A percentile compares a stretch with the other conserved stretches of the same genome.
Conservation (phyloP, 2,113 vertebrate species). For the Electrona antarctica region DNA sequence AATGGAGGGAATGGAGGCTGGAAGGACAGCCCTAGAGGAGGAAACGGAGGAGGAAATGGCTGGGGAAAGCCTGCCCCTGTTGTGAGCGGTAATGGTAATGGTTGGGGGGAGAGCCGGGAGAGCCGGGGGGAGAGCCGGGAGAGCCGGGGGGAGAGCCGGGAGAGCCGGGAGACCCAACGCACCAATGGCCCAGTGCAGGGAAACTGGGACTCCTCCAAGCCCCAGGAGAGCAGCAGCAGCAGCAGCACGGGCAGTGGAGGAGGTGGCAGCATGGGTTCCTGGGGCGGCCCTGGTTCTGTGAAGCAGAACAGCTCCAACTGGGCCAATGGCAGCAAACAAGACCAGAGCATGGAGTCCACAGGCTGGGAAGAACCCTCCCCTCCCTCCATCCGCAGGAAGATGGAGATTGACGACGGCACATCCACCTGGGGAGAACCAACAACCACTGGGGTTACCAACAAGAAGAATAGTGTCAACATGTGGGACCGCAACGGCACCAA, state of each 20-base stretch:
- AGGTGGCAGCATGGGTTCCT: slow-evolving; percentile 83
- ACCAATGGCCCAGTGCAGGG: slow-evolving; percentile 82
- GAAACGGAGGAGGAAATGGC: slow-evolving; percentile 81
- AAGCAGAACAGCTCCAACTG: slow-evolving; percentile 89
- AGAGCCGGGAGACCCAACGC: slow-evolving; percentile 85
- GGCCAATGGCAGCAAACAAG: slow-evolving; percentile 80
- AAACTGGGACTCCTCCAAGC: slow-evolving; percentile 89
- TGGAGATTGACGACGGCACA: slow-evolving; percentile 98
- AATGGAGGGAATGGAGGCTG: slow-evolving; percentile 58
- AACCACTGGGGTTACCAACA: slow-evolving; percentile 75
- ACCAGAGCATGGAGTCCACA: slow-evolving; percentile 87
- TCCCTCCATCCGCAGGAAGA: slow-evolving; percentile 94
- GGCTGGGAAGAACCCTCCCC: slow-evolving; percentile 98
- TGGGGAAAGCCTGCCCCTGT: slow-evolving; percentile 65
- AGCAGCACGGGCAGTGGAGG: slow-evolving; percentile 69
- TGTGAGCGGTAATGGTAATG: slow-evolving; percentile 71
- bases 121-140: slow-evolving; percentile 92
- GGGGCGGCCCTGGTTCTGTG: slow-evolving; percentile 92
- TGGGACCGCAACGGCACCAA: slow-evolving; percentile 96
- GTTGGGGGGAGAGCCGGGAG: slow-evolving; percentile 94
- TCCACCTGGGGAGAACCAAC: slow-evolving; percentile 92
- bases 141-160: slow-evolving; percentile 88
- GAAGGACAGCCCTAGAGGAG: slow-evolving; percentile 84
- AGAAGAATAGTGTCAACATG: slow-evolving; percentile 91
- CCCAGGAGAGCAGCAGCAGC: slow-evolving; percentile 88